Conservation (phyloP, 2,888 invertebrate species). For the Nipponacmea schrenckii region DNA sequence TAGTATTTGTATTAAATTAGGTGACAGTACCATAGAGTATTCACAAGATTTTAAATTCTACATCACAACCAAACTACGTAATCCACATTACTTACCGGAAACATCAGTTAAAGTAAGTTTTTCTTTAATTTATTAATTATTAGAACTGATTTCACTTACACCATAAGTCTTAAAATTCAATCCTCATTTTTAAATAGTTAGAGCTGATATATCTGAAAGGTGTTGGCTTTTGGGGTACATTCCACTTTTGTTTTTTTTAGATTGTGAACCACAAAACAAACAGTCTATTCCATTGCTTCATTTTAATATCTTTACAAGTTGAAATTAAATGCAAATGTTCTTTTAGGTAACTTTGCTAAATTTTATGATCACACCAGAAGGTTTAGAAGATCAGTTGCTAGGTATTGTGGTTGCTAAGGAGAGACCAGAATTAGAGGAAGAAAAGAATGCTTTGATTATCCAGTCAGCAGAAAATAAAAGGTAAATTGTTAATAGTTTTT, state of each 20-base stretch:
- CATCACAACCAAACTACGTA: slow-evolving; percentile 69
- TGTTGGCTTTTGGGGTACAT: too few species aligned
- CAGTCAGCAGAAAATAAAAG: slow-evolving; percentile 69
- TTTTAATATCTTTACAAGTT: too few species aligned
- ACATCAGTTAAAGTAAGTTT: slow-evolving; percentile 67
- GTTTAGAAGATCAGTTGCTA: slow-evolving; percentile 69
- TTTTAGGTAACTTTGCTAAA: slow-evolving; percentile 68
- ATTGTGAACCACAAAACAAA: too few species aligned
- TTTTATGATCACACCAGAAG: slow-evolving; percentile 70
- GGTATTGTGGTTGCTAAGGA: slow-evolving; percentile 70
- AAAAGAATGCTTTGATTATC: slow-evolving; percentile 69
- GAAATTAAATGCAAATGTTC: slow-evolving; percentile 3
- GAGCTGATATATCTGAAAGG: neutral
- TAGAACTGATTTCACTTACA: neutral
- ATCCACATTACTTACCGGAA: slow-evolving; percentile 70
- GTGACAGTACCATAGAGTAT: slow-evolving; percentile 70
- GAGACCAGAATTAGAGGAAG: slow-evolving; percentile 69
- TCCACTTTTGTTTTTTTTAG: too few species aligned
- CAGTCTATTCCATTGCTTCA: too few species aligned
- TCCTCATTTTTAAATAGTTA: neutral
- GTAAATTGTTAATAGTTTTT: slow-evolving; percentile 35
- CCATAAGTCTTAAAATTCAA: neutral
- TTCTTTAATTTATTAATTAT: neutral
- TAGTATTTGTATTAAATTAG: slow-evolving; percentile 68
- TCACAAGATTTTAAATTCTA: slow-evolving; percentile 69